Conservation (phyloP, 2,888 invertebrate species). For the Tipula lateralis region DNA sequence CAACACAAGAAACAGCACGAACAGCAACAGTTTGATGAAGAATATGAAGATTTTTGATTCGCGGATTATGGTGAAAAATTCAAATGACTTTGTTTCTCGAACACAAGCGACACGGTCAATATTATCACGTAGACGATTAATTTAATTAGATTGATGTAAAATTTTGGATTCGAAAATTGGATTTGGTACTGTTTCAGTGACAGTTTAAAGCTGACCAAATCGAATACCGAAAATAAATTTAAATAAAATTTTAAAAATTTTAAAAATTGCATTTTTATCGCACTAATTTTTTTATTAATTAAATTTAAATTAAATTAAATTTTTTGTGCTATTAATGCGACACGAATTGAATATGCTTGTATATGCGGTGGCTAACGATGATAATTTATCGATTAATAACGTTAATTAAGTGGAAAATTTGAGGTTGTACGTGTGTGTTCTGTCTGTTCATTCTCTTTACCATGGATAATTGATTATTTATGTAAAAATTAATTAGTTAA, state of each 20-base stretch:
- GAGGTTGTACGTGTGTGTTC: not conserved
- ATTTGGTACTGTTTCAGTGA: not conserved
- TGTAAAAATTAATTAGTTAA: not conserved
- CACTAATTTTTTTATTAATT: not conserved
- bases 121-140: not conserved
- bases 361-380: not conserved
- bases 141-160: not conserved
- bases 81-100: not conserved
- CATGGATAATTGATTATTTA: conserved; percentile 6
- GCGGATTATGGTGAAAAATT: not conserved
- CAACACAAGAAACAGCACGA: not conserved
- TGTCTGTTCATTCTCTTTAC: too few species aligned
- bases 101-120: not conserved
- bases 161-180: not conserved
- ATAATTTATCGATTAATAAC: not conserved
- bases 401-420: not conserved
- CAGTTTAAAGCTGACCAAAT: not conserved
- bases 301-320: not conserved
- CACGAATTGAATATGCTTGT: not conserved
- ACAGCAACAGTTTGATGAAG: not conserved
- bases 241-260: not conserved
- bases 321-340: not conserved
- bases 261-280: not conserved
- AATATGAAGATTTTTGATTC: not conserved
- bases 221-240: not conserved